phyloP scores from a whole-genome alignment of 2,113 vertebrate species.

The Melanocharis versteri region DNA sequence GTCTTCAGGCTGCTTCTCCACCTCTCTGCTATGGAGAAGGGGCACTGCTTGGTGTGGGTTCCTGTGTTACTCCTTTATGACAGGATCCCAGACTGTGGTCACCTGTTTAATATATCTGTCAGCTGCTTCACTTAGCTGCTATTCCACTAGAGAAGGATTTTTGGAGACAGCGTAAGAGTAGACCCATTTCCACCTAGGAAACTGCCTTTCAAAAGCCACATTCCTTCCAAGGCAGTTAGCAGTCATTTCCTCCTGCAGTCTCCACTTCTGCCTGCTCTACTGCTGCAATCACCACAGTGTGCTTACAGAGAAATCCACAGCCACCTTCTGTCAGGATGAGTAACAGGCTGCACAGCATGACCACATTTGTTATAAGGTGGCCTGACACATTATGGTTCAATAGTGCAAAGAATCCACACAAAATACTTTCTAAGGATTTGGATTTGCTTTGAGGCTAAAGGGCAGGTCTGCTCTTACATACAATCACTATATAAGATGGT shows the following conservation, averaged over 20 bases:
- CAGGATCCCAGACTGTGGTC: neutral
- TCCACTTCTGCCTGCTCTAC: neutral
- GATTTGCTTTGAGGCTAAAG: neutral
- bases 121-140: neutral
- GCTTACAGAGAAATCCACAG: neutral
- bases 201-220: neutral
- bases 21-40: neutral
- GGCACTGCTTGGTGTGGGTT: neutral
- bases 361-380: rapidly evolving
- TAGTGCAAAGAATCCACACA: neutral
- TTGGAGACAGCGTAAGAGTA: neutral
- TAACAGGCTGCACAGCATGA: neutral
- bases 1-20: neutral
- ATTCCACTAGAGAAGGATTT: neutral
- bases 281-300: neutral
- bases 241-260: neutral
- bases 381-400: neutral
- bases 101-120: neutral
- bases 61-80: neutral
- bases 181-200: neutral
- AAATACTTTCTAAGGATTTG: neutral
- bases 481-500: neutral
- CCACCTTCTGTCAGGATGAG: neutral
- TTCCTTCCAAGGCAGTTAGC: neutral
- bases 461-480: neutral